These are phyloP conservation scores for Chrysolina oricalcia DNA, from an alignment of 2,888 invertebrate species.

Conservation along the genomic window DNA sequence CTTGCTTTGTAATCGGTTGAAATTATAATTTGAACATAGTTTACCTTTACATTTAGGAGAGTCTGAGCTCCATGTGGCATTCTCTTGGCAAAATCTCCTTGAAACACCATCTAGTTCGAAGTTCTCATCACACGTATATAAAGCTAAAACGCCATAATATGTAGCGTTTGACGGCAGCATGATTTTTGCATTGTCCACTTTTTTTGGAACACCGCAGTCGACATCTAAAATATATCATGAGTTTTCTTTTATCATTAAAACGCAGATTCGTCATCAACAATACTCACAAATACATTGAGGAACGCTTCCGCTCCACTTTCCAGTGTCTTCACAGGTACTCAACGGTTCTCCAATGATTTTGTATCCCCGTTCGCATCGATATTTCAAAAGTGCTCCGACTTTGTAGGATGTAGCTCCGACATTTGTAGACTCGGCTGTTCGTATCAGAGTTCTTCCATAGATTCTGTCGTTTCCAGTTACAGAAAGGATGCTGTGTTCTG, in stretches of 20 bases:
- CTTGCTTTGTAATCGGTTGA: background rate
- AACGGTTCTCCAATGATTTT: constrained; percentile 89
- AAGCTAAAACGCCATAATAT: constrained; percentile 88
- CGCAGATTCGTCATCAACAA: background rate
- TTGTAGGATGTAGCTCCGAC: constrained; percentile 85
- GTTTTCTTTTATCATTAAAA: background rate
- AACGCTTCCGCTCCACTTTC: constrained; percentile 88
- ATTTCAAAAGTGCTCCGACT: constrained; percentile 89
- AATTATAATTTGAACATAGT: background rate
- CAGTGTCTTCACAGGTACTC: constrained; percentile 89
- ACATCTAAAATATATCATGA: constrained; percentile 77
- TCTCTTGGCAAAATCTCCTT: constrained; percentile 87
- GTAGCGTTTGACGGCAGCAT: constrained; percentile 90
- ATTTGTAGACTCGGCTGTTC: constrained; percentile 80
- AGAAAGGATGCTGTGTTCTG: constrained; percentile 89
- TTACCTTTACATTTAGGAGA: constrained; percentile 86
- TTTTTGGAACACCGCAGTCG: constrained; percentile 86
- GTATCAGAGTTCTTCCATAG: constrained; percentile 88
- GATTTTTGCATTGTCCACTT: constrained; percentile 83
- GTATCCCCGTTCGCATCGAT: constrained; percentile 91
- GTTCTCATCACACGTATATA: constrained; percentile 88
- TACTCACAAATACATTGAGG: constrained; percentile 89
- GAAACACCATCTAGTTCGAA: constrained; percentile 89
- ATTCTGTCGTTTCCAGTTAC: constrained; percentile 93
- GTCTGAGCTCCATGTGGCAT: constrained; percentile 93